Base-by-base conservation (phyloP, 2,797 vertebrate genomes). In the Cossypha niveicapilla region DNA sequence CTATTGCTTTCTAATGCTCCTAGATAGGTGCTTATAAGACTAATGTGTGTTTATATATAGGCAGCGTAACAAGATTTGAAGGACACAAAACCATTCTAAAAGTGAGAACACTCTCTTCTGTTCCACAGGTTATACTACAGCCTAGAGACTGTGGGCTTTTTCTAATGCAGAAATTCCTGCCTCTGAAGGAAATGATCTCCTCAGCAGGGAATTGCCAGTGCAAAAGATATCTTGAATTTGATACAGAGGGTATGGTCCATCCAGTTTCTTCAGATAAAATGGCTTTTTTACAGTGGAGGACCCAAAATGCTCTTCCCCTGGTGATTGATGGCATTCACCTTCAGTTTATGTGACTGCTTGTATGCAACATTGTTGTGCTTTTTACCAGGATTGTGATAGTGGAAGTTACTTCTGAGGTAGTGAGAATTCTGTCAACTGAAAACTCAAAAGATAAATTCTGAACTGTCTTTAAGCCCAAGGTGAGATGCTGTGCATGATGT, bases 171-270 rank as follows among this genome's bases (percentile, higher is more conserved):
- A 96, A 96, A 96, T 94, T 92, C 92, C 90, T 95, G 92, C 80
- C 94, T 96, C 90, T 94, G 93, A 96, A 95, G 90, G 92, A 96
- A 96, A 94, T 96, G 94, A 76, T 92, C 90, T 96, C 83, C 92
- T 94, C 94, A 93, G 94, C 94, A 94, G 95, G 94, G 95, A 95
- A 87, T 94, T 96, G 72, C 92, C 96, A 96, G 86, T 94, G 67
- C 93, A 95, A 96, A 96, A 95, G 93, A 92, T 96, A 94, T 95
- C 96, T 96, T 96, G 94, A 95, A 94, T 94, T 96, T 96, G 92
- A 93, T 93, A 87, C 83, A 76, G 93, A 94, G 94, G 94, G 95
- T 95, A 94, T 90, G 94, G 93, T 96, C 95, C 80, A 1, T 94
- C 95, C 93, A 95, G 86, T 94, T 96, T 96, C 94, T 96, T 96